phyloP scores from a whole-genome alignment of 2,113 vertebrate genomes.

The Microtus montanus region DNA sequence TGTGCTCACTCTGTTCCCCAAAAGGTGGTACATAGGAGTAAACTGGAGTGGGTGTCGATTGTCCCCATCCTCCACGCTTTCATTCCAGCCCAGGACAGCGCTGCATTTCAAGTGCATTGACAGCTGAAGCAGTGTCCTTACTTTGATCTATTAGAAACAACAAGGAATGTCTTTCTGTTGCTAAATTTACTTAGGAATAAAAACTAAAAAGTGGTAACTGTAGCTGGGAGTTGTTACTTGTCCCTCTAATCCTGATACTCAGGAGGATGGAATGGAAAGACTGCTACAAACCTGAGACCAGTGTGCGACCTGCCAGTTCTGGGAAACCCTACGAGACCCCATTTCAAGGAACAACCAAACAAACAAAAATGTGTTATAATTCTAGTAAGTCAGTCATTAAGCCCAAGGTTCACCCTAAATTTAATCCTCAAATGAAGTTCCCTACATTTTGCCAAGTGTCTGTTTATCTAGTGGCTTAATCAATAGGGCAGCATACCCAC shows the following conservation, averaged over 20 bases:
- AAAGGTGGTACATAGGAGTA: neutral
- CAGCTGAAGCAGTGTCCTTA: neutral
- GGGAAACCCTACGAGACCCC: neutral
- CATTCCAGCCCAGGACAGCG: neutral
- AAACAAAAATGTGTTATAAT: neutral
- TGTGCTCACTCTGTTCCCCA: neutral
- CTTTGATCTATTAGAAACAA: neutral
- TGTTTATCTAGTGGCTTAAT: neutral
- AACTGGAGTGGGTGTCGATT: neutral
- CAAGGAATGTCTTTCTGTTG: neutral
- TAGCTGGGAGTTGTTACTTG: neutral
- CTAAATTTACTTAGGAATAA: conserved; percentile 30
- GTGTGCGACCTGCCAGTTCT: neutral
- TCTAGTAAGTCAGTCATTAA: neutral
- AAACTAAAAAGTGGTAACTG: neutral
- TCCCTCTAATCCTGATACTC: neutral
- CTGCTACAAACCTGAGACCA: neutral
- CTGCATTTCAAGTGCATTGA: conserved; percentile 1
- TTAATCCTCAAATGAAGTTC: neutral
- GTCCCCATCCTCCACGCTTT: neutral
- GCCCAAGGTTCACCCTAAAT: neutral
- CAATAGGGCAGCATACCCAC: neutral
- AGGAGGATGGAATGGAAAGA: neutral
- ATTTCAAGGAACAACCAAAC: neutral
- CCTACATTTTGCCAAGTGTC: neutral